Evolutionary conservation across 2,888 invertebrate species (phyloP), one percentile per base, ranked within the genome.

Genomic region (Monopis laevigella): DNA sequence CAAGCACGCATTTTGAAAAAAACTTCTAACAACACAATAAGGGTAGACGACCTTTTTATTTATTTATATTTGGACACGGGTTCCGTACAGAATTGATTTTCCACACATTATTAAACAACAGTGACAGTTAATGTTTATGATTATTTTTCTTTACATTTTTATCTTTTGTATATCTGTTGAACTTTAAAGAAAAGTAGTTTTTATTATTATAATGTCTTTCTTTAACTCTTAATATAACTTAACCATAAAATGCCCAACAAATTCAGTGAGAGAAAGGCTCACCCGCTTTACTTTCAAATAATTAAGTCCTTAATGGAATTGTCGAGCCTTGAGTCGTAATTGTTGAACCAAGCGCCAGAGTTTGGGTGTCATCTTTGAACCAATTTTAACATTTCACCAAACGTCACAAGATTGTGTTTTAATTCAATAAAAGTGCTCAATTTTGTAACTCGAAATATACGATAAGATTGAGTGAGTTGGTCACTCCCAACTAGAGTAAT

Each of bases 51-150:
- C 24, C 24, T 24, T 10, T 24, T 10, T 6, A 10, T 24, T 24
- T 24, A 7, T 24, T 24, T 6, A 7, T 24, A 6, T 7, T 24
- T 6, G 24, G 6, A 7, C 24, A 24, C 24, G 24, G 24, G 8
- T 6, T 24, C 21, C 21, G 19, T 21, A 17, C 19, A 36, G 21
- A 21, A 36, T 36, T 36, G 21, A 36, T 36, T 36, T 18, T 36
- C 21, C 36, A 36, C 36, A 36, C 36, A 21, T 21, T 21, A 36
- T 36, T 36, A 36, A 21, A 24, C n/a, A n/a, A n/a, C n/a, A n/a
- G n/a, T n/a, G n/a, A n/a, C n/a, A n/a, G n/a, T n/a, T n/a, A n/a
- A n/a, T n/a, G n/a, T n/a, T n/a, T n/a, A n/a, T n/a, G n/a, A n/a
- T n/a, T n/a, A n/a, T n/a, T n/a, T n/a, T n/a, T n/a, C n/a, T n/a